Conservation (phyloP, 1,140 invertebrate genomes). For the Brachystomella parvula region DNA sequence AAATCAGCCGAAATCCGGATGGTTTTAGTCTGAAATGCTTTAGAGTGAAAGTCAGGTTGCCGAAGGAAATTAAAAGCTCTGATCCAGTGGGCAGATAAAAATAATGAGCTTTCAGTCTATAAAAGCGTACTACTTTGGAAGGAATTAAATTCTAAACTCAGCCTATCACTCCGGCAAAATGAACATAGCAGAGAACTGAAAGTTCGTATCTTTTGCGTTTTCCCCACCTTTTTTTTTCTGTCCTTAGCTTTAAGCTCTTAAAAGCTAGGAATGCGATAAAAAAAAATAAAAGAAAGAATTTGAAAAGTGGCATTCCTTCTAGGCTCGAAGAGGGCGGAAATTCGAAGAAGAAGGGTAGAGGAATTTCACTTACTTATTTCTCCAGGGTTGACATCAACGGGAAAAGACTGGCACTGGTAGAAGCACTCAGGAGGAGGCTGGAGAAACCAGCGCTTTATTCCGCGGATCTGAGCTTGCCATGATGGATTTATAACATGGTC, state of each 20-base stretch:
- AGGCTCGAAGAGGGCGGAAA: not conserved
- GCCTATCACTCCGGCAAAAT: no score
- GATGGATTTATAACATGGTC: constrained; percentile 84
- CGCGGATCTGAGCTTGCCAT: constrained; percentile 87
- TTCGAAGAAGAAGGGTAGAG: constrained; percentile 8
- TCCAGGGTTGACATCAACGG: constrained; percentile 67
- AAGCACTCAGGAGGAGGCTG: constrained; percentile 83
- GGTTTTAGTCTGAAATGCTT: not conserved
- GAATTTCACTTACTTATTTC: constrained; percentile 68
- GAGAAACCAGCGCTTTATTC: constrained; percentile 75
- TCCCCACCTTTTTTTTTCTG: no score
- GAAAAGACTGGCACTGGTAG: constrained; percentile 59
- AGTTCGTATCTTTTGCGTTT: no score
- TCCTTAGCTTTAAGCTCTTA: no score
- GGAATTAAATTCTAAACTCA: no score
- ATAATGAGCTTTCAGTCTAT: no score
- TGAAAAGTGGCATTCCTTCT: not conserved
- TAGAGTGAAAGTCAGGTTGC: not conserved
- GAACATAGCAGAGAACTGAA: no score
- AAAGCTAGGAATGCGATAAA: not conserved
- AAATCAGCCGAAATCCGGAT: constrained; percentile 10
- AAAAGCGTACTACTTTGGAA: no score
- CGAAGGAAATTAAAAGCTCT: not conserved
- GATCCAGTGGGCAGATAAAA: no score
- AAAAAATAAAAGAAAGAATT: not conserved